A percentile compares a stretch with the other conserved stretches of the same genome.
phyloP scores from a whole-genome alignment of 1,140 invertebrate species.

The Macrocentrus cingulum region DNA sequence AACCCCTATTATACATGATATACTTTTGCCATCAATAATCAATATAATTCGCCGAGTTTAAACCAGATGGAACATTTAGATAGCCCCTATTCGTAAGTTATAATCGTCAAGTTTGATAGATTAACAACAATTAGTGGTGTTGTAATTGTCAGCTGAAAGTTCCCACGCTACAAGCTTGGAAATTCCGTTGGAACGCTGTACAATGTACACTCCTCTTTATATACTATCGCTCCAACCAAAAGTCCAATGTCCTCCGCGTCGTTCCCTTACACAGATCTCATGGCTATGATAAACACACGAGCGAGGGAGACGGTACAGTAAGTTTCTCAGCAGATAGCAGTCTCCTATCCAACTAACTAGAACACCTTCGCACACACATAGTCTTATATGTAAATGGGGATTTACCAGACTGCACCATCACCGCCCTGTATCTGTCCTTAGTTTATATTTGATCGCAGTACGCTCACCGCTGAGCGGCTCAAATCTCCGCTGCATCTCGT shows the following conservation, averaged over 20 bases:
- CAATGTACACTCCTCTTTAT: background rate
- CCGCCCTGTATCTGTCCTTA: background rate
- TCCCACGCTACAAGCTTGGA: background rate
- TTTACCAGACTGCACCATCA: constrained; percentile 5
- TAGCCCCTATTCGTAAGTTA: too few relatives aligned
- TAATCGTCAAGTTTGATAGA: too few relatives aligned
- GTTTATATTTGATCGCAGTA: constrained; percentile 9
- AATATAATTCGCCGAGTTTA: background rate
- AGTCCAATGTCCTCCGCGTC: background rate
- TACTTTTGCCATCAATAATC: background rate
- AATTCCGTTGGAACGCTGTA: background rate
- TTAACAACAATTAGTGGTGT: too few relatives aligned
- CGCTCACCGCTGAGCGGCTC: background rate
- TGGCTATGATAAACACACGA: background rate
- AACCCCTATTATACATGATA: too few relatives aligned
- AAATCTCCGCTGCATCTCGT: constrained; percentile 24
- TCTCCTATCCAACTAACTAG: background rate
- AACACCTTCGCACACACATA: constrained; percentile 2
- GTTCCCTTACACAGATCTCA: background rate
- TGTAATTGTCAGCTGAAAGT: background rate
- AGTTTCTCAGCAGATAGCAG: background rate
- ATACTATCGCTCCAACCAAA: background rate
- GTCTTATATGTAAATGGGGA: constrained; percentile 13
- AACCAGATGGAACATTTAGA: background rate
- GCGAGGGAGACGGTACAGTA: background rate